A percentile compares a stretch with the other conserved stretches of the same genome.
Evolutionary conservation across 2,888 invertebrate species (phyloP).

Genomic region (Patella ulyssiponensis): DNA sequence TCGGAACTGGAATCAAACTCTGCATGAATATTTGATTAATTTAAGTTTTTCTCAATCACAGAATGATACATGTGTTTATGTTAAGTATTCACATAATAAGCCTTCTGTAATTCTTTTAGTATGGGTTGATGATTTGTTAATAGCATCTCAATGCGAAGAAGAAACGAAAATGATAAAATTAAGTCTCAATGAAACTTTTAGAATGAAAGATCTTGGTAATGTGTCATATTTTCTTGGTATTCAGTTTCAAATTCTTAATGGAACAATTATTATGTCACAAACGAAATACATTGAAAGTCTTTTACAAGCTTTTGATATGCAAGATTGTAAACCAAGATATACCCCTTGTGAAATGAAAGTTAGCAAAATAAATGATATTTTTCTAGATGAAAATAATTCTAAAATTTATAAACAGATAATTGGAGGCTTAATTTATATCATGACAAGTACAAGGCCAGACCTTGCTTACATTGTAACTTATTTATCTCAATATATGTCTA

Average conservation of each 20-base stretch:
- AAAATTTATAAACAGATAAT: constrained; percentile 17
- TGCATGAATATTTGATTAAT: constrained; percentile 14
- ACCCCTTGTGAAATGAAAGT: constrained; percentile 18
- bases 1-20: background rate
- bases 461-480: constrained; percentile 21
- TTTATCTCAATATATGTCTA: constrained; percentile 22
- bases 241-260: constrained; percentile 13
- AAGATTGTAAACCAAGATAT: constrained; percentile 21
- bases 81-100: constrained; percentile 3
- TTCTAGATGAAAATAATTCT: background rate
- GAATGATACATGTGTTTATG: constrained; percentile 8
- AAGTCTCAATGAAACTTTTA: constrained; percentile 13
- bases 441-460: constrained; percentile 26
- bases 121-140: constrained; percentile 31
- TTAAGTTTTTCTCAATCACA: constrained; percentile 11
- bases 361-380: background rate
- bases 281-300: constrained; percentile 14
- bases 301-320: constrained; percentile 4
- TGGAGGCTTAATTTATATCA: constrained; percentile 24
- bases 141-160: constrained; percentile 8
- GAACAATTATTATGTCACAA: constrained; percentile 16
- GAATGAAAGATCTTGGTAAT: constrained; percentile 27
- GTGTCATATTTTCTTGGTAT: constrained; percentile 23
- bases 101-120: constrained; percentile 16
- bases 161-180: constrained; percentile 8